A percentile compares a stretch with the other conserved stretches of the same genome.
Conservation (phyloP, 2,797 vertebrate genomes). For the Pipistrellus kuhlii region DNA sequence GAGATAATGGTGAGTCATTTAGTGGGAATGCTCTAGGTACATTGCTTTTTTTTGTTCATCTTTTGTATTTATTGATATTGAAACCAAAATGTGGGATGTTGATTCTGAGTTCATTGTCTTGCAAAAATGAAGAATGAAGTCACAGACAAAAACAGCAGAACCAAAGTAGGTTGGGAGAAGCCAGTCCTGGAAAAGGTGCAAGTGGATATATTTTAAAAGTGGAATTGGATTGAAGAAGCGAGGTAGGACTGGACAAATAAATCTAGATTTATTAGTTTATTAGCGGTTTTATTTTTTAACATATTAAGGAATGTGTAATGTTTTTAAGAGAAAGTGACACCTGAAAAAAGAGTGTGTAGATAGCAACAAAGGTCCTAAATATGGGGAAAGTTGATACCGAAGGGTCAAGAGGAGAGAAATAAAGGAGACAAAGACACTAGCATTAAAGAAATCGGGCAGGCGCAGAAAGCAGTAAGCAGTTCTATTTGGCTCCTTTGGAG, state of each 20-base stretch:
- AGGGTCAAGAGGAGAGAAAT: not conserved
- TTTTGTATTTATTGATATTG: too few species aligned
- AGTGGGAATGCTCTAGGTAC: not conserved
- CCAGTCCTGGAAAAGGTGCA: too few species aligned
- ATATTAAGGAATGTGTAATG: not conserved
- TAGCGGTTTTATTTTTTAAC: not conserved
- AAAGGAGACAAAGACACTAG: not conserved
- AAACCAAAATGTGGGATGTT: too few species aligned
- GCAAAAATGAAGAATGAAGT: too few species aligned
- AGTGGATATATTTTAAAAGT: not conserved
- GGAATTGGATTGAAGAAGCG: not conserved
- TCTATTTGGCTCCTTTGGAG: not conserved
- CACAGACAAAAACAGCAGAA: not conserved
- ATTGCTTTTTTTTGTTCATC: too few species aligned
- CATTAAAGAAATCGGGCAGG: not conserved
- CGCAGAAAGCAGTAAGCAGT: not conserved
- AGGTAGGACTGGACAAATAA: not conserved
- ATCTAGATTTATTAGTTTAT: not conserved
- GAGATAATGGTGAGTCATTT: not conserved
- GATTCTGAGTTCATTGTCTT: too few species aligned
- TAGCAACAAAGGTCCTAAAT: not conserved
- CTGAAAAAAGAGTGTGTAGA: not conserved
- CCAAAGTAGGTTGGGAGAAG: too few species aligned
- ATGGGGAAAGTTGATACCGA: rapidly evolving
- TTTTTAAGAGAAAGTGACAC: not conserved